phyloP scores from a whole-genome alignment of 2,888 invertebrate species.

The Nomada hirtipes region DNA sequence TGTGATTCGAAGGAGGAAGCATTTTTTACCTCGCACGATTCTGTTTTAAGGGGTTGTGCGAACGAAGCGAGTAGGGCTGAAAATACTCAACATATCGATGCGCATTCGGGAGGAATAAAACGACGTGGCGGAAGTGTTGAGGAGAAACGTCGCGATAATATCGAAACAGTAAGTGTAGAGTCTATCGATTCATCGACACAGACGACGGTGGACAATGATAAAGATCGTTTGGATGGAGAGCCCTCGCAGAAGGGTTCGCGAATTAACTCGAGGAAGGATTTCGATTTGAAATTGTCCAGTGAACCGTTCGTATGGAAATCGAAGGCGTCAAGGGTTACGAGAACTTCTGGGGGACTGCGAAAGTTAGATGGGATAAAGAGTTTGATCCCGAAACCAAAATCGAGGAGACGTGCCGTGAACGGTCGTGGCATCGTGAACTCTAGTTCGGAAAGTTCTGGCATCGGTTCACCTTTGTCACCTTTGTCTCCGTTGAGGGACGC shows the following conservation, averaged over 20 bases:
- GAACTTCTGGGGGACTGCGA: conserved; percentile 8
- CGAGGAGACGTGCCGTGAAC: conserved; percentile 33
- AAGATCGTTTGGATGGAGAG: neutral
- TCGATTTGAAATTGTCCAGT: conserved; percentile 70
- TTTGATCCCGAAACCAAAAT: conserved; percentile 73
- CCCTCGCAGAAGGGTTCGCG: conserved; percentile 42
- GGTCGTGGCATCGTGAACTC: conserved; percentile 75
- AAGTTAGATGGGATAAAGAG: conserved; percentile 48
- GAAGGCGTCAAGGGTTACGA: conserved; percentile 39
- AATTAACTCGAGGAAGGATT: conserved; percentile 62
- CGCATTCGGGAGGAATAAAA: neutral
- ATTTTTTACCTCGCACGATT: neutral
- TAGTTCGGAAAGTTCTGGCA: conserved; percentile 80
- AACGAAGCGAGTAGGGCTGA: too few relatives aligned
- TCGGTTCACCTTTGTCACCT: conserved; percentile 79
- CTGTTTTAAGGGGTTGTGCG: neutral
- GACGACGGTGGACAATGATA: neutral
- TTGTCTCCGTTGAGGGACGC: conserved; percentile 75
- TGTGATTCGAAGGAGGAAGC: neutral
- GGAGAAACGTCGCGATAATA: neutral
- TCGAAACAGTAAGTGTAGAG: neutral
- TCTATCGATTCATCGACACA: too few relatives aligned
- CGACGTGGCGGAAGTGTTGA: too few relatives aligned
- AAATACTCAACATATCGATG: neutral
- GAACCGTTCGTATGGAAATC: conserved; percentile 66